Evolutionary conservation across 2,113 vertebrate species (phyloP).

Genomic region (Thunnus maccoyii): DNA sequence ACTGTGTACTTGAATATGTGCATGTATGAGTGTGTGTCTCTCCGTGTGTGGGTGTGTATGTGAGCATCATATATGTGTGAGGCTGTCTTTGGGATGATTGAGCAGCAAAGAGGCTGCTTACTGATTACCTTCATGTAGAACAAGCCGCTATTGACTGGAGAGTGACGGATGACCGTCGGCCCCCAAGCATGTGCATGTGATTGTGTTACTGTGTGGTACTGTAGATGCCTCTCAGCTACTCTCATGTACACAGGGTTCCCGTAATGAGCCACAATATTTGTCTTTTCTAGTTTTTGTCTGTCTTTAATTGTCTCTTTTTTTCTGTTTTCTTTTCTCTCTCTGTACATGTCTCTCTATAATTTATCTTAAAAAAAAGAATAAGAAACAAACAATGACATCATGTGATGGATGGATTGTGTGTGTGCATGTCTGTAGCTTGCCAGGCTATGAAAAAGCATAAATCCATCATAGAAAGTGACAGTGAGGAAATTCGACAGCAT

Average conservation of each 20-base stretch:
- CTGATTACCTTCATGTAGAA: slow-evolving; percentile 97
- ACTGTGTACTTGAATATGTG: slow-evolving; percentile 25
- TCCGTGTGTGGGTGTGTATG: slow-evolving; percentile 82
- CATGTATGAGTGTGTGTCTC: slow-evolving; percentile 64
- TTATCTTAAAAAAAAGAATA: slow-evolving; percentile 21
- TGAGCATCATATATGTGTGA: slow-evolving; percentile 57
- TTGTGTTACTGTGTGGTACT: slow-evolving; percentile 37
- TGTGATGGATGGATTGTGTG: slow-evolving; percentile 45
- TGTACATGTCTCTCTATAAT: not conserved
- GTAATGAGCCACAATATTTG: slow-evolving; percentile 8
- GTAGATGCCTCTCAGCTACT: slow-evolving; percentile 17
- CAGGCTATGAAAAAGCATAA: slow-evolving; percentile 20
- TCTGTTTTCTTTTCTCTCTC: not conserved
- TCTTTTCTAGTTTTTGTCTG: not conserved
- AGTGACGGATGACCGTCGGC: slow-evolving; percentile 90
- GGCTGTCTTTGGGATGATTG: slow-evolving; percentile 87
- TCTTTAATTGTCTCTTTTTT: not conserved
- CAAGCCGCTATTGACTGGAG: slow-evolving; percentile 94
- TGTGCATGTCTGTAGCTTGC: slow-evolving; percentile 21
- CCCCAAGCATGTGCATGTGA: slow-evolving; percentile 56
- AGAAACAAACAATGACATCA: not conserved
- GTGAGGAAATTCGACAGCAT: slow-evolving; percentile 32
- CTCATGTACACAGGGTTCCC: not conserved
- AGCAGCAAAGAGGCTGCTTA: slow-evolving; percentile 90
- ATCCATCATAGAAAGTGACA: slow-evolving; percentile 48